Evolutionary conservation across 2,113 vertebrate species (phyloP).

Genomic region (Urocitellus parryii): DNA sequence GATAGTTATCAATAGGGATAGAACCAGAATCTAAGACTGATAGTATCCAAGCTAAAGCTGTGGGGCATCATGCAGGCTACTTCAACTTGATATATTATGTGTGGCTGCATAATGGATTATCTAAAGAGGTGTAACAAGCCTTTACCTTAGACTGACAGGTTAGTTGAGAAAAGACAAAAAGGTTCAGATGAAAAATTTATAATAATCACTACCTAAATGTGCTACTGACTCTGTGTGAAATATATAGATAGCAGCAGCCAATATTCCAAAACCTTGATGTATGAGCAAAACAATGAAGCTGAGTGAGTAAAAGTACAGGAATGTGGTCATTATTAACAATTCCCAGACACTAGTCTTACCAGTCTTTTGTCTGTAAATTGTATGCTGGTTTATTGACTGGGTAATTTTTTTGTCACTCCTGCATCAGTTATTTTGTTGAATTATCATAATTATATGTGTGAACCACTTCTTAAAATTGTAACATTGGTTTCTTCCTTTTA

Average conservation of each 20-base stretch:
- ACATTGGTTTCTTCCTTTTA: constrained; percentile 53
- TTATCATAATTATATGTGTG: constrained; percentile 8
- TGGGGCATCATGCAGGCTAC: not conserved
- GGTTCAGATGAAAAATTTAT: constrained; percentile 72
- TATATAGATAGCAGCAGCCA: not conserved
- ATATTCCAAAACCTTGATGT: fast-evolving
- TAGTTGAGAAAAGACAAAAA: constrained; percentile 62
- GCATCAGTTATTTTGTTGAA: constrained; percentile 34
- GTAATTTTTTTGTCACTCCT: constrained; percentile 54
- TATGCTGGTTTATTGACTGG: constrained; percentile 48
- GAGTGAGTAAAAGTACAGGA: not conserved
- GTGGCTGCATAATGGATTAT: constrained; percentile 49
- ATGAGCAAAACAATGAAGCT: not conserved
- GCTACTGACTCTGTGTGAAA: not conserved
- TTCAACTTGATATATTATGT: constrained; percentile 72
- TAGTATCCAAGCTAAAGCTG: not conserved
- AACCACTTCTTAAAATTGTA: not conserved
- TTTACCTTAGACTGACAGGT: constrained; percentile 71
- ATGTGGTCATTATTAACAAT: constrained; percentile 7
- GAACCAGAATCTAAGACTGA: constrained; percentile 20
- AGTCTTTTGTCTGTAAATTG: constrained; percentile 34
- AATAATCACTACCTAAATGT: constrained; percentile 12
- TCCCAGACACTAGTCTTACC: not conserved
- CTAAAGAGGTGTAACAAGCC: constrained; percentile 62
- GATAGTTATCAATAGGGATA: not conserved